Evolutionary conservation across 2,113 vertebrate genomes (phyloP).

Genomic region (Caranx ignobilis): DNA sequence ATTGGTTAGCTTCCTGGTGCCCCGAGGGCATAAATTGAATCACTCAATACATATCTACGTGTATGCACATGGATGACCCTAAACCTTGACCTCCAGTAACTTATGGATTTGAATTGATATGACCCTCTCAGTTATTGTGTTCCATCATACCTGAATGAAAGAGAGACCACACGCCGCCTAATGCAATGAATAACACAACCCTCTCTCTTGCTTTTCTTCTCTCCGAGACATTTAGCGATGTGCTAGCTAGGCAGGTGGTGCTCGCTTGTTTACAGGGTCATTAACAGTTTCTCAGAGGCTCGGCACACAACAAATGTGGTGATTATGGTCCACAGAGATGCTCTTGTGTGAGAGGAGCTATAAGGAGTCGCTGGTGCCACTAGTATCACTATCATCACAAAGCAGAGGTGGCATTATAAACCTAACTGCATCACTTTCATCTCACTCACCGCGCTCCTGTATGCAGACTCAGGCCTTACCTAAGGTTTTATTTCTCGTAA

Average conservation of each 20-base stretch:
- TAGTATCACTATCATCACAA: constrained; percentile 53
- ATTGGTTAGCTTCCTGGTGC: constrained; percentile 24
- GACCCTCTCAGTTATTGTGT: neutral
- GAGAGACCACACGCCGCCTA: neutral
- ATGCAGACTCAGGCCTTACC: constrained; percentile 58
- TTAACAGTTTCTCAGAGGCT: constrained; percentile 65
- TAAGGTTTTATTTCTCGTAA: constrained; percentile 18
- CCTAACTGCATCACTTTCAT: constrained; percentile 33
- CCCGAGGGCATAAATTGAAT: constrained; percentile 33
- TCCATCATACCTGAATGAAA: neutral
- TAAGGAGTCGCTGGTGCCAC: constrained; percentile 32
- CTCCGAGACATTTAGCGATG: constrained; percentile 64
- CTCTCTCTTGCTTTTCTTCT: constrained; percentile 13
- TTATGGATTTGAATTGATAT: constrained; percentile 24
- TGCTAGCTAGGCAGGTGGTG: constrained; percentile 42
- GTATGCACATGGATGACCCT: constrained; percentile 10
- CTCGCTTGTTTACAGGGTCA: constrained; percentile 70
- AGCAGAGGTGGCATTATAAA: constrained; percentile 61
- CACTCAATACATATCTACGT: constrained; percentile 49
- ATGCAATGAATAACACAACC: neutral
- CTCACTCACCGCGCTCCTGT: constrained; percentile 32
- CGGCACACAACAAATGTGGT: constrained; percentile 63
- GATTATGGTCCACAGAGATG: constrained; percentile 63
- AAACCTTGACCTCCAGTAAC: constrained; percentile 49
- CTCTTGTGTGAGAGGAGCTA: constrained; percentile 27